Percentiles rank a stretch among this genome's conserved stretches.
These are phyloP conservation scores for Onychomys torridus DNA, from an alignment of 2,797 vertebrate species.

Conservation along the genomic window DNA sequence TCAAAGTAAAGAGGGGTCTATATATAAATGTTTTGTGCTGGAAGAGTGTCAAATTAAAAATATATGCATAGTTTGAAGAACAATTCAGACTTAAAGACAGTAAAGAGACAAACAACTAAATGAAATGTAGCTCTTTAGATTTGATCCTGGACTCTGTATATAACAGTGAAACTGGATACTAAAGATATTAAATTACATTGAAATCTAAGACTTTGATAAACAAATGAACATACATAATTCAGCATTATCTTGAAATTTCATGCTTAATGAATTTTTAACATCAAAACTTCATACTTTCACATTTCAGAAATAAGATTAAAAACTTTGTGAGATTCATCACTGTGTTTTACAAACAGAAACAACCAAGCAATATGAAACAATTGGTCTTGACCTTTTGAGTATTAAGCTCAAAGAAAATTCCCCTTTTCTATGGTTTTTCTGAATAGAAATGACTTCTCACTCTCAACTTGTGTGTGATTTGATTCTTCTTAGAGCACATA, in stretches of 20 bases:
- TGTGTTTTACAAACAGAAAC: slow-evolving; percentile 21
- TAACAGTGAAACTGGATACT: not conserved
- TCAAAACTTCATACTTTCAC: not conserved
- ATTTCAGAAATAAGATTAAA: slow-evolving; percentile 43
- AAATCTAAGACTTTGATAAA: slow-evolving; percentile 6
- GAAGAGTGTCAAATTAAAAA: slow-evolving; percentile 20
- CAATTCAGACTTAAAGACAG: slow-evolving; percentile 8
- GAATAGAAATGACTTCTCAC: not conserved
- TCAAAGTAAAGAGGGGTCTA: not conserved
- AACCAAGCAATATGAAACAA: not conserved
- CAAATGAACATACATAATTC: not conserved
- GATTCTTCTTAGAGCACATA: slow-evolving; percentile 12
- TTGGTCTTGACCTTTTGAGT: not conserved
- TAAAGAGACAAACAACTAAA: not conserved
- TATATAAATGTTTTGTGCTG: not conserved
- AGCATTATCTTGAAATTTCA: slow-evolving; percentile 8
- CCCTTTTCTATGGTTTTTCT: not conserved
- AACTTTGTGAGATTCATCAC: not conserved
- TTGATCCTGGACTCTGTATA: not conserved
- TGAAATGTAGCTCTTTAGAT: not conserved
- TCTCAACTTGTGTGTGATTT: not conserved
- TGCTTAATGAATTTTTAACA: slow-evolving; percentile 39
- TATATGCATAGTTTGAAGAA: not conserved
- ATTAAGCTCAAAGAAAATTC: slow-evolving; percentile 4
- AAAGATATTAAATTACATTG: not conserved